Conservation (phyloP, 2,113 vertebrate genomes). For the Odobenus rosmarus region DNA sequence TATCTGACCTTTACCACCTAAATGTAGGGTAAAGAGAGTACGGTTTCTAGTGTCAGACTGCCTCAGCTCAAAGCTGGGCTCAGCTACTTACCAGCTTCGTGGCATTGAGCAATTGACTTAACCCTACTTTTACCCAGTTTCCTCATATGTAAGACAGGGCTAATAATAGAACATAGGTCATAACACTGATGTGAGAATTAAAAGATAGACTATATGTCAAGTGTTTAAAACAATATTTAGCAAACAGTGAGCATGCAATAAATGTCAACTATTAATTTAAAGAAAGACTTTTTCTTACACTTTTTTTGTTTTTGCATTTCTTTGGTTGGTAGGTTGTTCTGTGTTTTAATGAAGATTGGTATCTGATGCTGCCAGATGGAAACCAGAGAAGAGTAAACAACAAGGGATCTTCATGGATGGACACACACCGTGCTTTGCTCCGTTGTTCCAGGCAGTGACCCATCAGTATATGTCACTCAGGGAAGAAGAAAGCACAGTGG, state of each 20-base stretch:
- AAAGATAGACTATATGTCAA: background rate
- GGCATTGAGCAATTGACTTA: background rate
- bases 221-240: background rate
- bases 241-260: background rate
- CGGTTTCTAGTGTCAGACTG: background rate
- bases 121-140: background rate
- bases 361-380: conserved; percentile 40
- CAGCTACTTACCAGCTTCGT: background rate
- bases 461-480: conserved; percentile 56
- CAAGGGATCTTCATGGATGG: conserved; percentile 27
- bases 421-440: conserved; percentile 68
- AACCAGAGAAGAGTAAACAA: conserved; percentile 49
- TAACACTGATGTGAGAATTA: background rate
- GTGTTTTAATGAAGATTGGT: conserved; percentile 46
- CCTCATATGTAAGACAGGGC: background rate
- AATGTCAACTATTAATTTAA: background rate
- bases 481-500: conserved; percentile 58
- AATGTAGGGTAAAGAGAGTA: background rate
- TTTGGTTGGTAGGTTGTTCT: background rate
- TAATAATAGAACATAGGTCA: background rate
- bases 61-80: background rate
- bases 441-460: conserved; percentile 61
- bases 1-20: background rate
- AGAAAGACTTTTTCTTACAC: background rate
- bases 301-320: background rate